These are phyloP conservation scores for Pithys albifrons DNA, from an alignment of 2,113 vertebrate species.

Conservation along the genomic window DNA sequence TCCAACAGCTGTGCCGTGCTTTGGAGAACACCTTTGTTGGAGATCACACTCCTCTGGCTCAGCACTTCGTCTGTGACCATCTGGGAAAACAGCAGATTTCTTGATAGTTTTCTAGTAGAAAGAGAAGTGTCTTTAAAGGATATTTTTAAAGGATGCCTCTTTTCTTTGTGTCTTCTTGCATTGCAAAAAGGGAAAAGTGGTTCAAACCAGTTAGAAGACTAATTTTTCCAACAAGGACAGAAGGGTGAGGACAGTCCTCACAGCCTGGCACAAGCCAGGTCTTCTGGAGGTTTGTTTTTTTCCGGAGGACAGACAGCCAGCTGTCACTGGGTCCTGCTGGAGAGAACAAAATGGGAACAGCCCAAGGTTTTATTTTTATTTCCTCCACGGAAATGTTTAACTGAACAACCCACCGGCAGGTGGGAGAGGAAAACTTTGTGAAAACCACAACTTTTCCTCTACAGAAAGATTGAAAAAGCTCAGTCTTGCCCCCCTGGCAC, in stretches of 20 bases:
- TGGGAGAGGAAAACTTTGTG: slow-evolving; percentile 5
- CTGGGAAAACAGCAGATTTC: background rate
- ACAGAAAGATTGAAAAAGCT: background rate
- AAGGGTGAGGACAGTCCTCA: background rate
- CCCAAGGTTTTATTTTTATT: background rate
- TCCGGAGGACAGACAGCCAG: background rate
- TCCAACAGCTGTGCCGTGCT: background rate
- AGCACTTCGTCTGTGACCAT: background rate
- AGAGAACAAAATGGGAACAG: background rate
- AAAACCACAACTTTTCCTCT: background rate
- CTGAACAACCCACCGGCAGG: background rate
- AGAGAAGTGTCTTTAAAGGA: background rate
- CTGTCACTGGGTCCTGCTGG: background rate
- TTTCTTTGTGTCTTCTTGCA: background rate
- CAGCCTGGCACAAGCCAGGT: background rate
- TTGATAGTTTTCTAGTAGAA: background rate
- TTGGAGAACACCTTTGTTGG: background rate
- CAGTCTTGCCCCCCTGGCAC: background rate
- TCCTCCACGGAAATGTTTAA: background rate
- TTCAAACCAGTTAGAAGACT: background rate
- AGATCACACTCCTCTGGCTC: fast-evolving
- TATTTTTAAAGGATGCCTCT: background rate
- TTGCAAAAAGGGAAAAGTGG: background rate
- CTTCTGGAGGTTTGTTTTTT: background rate
- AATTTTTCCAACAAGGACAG: background rate